These are phyloP conservation scores for Nemopilema nomurai DNA, from an alignment of 30 jellyfish, hydroid and myxozoan genomes.

Conservation along the genomic window DNA sequence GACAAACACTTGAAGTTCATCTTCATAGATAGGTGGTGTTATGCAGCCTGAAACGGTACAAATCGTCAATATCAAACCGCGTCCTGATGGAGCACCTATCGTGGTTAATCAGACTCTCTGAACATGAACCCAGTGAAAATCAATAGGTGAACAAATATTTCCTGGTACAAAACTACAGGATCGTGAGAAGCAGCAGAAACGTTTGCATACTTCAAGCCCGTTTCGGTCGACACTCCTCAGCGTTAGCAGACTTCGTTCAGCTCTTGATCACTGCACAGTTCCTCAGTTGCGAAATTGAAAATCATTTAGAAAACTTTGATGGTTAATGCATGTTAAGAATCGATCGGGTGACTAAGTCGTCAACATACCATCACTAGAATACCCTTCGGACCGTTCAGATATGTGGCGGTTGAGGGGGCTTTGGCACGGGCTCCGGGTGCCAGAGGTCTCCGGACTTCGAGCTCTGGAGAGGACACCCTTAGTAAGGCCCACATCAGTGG, in stretches of 20 bases:
- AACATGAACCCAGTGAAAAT: too few species aligned
- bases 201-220: too few species aligned
- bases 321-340: too few species aligned
- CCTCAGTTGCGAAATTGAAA: too few species aligned
- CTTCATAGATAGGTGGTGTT: constrained; percentile 31
- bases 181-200: too few species aligned
- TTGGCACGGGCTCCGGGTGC: constrained; percentile 4
- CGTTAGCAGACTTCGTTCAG: too few species aligned
- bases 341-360: background rate
- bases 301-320: too few species aligned
- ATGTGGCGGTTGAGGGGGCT: constrained; percentile 5
- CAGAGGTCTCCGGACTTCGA: constrained; percentile 8
- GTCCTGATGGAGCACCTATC: background rate
- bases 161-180: too few species aligned
- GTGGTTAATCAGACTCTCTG: too few species aligned
- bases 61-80: background rate
- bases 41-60: constrained; percentile 7
- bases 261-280: too few species aligned
- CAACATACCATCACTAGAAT: background rate
- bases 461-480: constrained; percentile 58
- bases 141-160: too few species aligned
- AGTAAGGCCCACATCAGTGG: constrained; percentile 60
- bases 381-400: constrained; percentile 36
- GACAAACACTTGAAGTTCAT: background rate
- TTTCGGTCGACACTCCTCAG: too few species aligned